Percentiles rank a stretch among this genome's conserved stretches.
Evolutionary conservation across 2,797 vertebrate genomes (phyloP).

Genomic region (Rhinichthys osculus): DNA sequence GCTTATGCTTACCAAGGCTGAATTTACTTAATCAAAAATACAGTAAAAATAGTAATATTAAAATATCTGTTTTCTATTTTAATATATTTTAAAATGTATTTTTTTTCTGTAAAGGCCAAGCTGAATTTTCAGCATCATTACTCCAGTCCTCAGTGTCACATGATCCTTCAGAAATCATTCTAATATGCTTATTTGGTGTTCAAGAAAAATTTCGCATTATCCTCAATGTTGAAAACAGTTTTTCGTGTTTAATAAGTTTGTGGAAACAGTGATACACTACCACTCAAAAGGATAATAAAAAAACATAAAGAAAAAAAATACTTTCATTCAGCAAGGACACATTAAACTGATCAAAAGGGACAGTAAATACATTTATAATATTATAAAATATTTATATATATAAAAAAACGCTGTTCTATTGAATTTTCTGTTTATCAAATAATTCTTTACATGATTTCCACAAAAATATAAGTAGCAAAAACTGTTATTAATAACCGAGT

Average conservation of each 20-base stretch:
- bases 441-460: neutral
- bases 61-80: neutral
- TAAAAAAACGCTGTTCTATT: neutral
- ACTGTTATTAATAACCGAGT: neutral
- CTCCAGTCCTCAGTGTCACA: neutral
- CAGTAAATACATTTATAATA: neutral
- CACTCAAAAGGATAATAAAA: neutral
- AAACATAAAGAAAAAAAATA: neutral
- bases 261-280: neutral
- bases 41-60: neutral
- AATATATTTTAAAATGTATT: neutral
- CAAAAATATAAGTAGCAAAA: neutral
- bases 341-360: neutral
- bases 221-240: neutral
- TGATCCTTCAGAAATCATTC: neutral
- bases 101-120: neutral
- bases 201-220: neutral
- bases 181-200: neutral
- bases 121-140: neutral
- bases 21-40: neutral
- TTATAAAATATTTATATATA: neutral
- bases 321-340: neutral
- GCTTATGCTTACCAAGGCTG: neutral
- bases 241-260: neutral
- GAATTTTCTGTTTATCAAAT: neutral